phyloP scores from a whole-genome alignment of 1,140 invertebrate species.

The Eufriesea mexicana region DNA sequence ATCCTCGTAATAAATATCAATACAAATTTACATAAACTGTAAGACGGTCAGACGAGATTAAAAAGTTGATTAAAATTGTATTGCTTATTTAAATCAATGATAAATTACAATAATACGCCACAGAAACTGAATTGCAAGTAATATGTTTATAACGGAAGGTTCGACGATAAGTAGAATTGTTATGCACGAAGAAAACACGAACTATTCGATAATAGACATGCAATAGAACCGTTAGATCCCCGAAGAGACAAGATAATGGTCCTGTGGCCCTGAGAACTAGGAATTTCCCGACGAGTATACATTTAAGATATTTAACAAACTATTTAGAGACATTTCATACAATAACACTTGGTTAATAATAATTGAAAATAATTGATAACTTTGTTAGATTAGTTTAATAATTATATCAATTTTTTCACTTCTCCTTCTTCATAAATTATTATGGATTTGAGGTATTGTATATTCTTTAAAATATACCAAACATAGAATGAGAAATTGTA shows the following conservation, averaged over 20 bases:
- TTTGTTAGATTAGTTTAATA: neutral
- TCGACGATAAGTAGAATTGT: neutral
- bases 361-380: too few relatives aligned
- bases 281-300: neutral
- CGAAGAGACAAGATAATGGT: constrained; percentile 3
- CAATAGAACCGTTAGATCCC: constrained; percentile 16
- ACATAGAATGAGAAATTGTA: neutral
- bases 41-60: neutral
- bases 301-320: neutral
- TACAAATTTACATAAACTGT: neutral
- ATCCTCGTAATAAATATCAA: too few relatives aligned
- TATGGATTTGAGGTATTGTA: neutral
- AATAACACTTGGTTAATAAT: neutral
- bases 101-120: neutral
- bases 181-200: neutral
- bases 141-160: neutral
- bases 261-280: neutral
- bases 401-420: neutral
- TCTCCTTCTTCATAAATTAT: neutral
- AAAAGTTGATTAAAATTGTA: neutral
- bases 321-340: neutral
- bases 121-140: neutral
- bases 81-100: too few relatives aligned
- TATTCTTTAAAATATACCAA: too few relatives aligned
- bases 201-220: neutral